A percentile compares a stretch with the other conserved stretches of the same genome.
Conservation (phyloP, 2,888 invertebrate genomes). For the Epinotia bilunana region DNA sequence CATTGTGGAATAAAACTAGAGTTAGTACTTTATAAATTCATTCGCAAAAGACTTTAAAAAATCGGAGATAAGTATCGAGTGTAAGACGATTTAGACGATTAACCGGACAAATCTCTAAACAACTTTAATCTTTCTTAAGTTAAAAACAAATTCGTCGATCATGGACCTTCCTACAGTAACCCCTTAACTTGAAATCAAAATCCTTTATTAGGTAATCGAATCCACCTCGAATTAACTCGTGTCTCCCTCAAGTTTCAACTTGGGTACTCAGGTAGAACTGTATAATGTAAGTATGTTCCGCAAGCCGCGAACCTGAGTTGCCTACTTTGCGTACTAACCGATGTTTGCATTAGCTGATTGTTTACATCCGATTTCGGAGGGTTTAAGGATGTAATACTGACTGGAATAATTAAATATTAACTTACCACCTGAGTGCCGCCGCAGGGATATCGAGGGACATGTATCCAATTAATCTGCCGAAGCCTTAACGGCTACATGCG, state of each 20-base stretch:
- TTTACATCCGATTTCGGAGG: slow-evolving; percentile 56
- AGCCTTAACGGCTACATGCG: slow-evolving; percentile 50
- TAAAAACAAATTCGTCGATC: not conserved
- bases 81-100: too few species aligned
- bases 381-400: slow-evolving; percentile 55
- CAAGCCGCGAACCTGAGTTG: slow-evolving; percentile 26
- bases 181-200: slow-evolving; percentile 18
- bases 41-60: not conserved
- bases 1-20: too few species aligned
- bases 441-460: slow-evolving; percentile 57
- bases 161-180: not conserved
- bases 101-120: not conserved
- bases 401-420: slow-evolving; percentile 68
- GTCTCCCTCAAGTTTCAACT: slow-evolving; percentile 13
- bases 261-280: not conserved
- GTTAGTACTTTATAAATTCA: too few species aligned
- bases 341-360: slow-evolving; percentile 70
- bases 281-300: slow-evolving; percentile 7
- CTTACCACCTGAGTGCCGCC: slow-evolving; percentile 58
- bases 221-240: slow-evolving; percentile 35
- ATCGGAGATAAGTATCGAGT: not conserved
- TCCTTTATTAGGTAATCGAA: slow-evolving; percentile 35
- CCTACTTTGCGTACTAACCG: slow-evolving; percentile 49
- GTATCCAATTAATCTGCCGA: slow-evolving; percentile 63
- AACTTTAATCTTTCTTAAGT: not conserved